Evolutionary conservation across 1,140 invertebrate genomes (phyloP), one percentile per base, ranked within the genome.

Genomic region (Bombus affinis): DNA sequence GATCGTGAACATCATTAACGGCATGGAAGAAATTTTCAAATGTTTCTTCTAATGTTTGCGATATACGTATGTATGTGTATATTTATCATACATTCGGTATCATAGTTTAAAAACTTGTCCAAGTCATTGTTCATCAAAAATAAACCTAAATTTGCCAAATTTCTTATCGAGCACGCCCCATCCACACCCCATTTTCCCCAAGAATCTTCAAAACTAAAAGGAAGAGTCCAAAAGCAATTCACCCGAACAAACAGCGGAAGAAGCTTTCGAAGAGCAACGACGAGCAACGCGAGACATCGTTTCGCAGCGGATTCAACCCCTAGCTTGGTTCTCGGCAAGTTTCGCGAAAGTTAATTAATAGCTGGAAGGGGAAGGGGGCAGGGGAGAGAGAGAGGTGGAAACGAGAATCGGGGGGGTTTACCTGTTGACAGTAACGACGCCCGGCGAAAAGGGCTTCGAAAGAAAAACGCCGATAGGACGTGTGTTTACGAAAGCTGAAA

Each of bases 361-460:
- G 66, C 68, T 39, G 18, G 62, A 25, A 13, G 37, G 39, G 82
- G 47, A 42, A 42, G 47, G 25, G 72, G 22, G 12, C 0, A 13
- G n/a, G 53, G 0, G 25, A 28, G 28, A 18, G 15, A 47, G 15
- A 53, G 47, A 53, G 18, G 5, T 53, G 47, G 47, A 53, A 53
- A 53, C 47, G 47, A 53, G 47, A 22, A 53, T 53, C 47, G n/a
- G 65, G n/a, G n/a, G 32, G 65, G 75, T 84, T 79, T 84, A 84
- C 83, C 83, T 84, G 83, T 84, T 84, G 83, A 84, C 83, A 84
- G 76, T 84, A 84, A 84, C 83, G 83, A 84, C 42, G 68, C 53
- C 53, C 39, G 37, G 37, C 53, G 82, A 70, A 78, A 78, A 70
- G 65, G 73, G 81, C 65, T 44, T 25, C 32, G 83, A 84, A 84